phyloP scores from a whole-genome alignment of 2,113 vertebrate species.

The Lepus timidus region DNA sequence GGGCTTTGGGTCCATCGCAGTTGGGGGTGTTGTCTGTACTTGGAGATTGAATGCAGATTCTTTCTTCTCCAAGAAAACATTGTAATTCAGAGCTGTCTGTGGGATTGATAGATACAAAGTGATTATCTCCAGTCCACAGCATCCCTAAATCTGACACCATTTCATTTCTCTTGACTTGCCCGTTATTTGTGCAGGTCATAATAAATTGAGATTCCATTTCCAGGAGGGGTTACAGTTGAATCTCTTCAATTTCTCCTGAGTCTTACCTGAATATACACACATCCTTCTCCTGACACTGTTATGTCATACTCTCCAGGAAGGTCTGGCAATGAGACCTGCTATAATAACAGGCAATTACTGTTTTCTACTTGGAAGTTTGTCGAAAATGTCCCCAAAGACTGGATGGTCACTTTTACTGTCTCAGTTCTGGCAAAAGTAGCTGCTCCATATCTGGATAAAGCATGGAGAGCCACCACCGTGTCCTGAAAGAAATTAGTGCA shows the following conservation, averaged over 20 bases:
- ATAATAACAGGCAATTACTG: slow-evolving; percentile 90
- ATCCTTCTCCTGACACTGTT: slow-evolving; percentile 82
- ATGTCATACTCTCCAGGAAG: slow-evolving; percentile 85
- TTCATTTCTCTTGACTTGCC: not conserved
- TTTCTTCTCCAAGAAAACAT: slow-evolving; percentile 68
- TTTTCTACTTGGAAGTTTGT: slow-evolving; percentile 88
- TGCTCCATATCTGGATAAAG: slow-evolving; percentile 78
- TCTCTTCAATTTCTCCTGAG: not conserved
- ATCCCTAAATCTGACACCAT: not conserved
- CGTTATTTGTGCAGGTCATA: not conserved
- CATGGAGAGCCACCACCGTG: slow-evolving; percentile 87
- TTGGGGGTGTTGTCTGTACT: slow-evolving; percentile 44
- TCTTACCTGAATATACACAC: slow-evolving; percentile 87
- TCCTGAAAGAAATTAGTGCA: slow-evolving; percentile 72
- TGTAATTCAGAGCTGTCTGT: slow-evolving; percentile 85
- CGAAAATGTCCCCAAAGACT: slow-evolving; percentile 68
- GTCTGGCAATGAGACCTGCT: slow-evolving; percentile 82
- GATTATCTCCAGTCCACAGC: not conserved
- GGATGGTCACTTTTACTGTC: slow-evolving; percentile 65
- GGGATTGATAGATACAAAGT: not conserved
- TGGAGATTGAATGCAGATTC: slow-evolving; percentile 69
- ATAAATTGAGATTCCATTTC: not conserved
- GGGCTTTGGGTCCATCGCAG: slow-evolving; percentile 58
- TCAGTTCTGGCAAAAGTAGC: slow-evolving; percentile 66
- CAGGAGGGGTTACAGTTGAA: not conserved